Base-by-base conservation (phyloP, 1,140 invertebrate species). In the Agraylea sexmaculata region DNA sequence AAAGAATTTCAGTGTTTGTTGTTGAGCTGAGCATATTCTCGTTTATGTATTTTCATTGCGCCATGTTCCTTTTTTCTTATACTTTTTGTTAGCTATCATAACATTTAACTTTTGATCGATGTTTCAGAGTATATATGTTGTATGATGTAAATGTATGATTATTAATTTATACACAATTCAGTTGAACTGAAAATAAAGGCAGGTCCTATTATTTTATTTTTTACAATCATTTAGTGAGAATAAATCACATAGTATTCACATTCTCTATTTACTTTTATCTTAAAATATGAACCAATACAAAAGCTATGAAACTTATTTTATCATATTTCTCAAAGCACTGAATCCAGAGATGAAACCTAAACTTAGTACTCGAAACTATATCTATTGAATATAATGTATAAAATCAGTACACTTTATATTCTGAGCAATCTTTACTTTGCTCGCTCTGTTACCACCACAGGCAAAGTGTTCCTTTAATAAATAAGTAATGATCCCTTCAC, bases 141-240 rank as follows among this genome's bases (percentile, higher is more conserved):
- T n/a, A n/a, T n/a, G n/a, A n/a, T n/a, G n/a, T n/a, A n/a, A n/a
- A 31, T 29, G 23, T 35, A 35, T 35, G 34, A 25, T 23, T 40
- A 22, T 41, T 25, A 11, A 33, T 40, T 27, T 15, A 28, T 21
- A 28, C 31, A 15, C 45, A 45, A 45, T 49, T 49, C 47, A 49
- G 47, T 49, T 49, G 47, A 49, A 38, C 47, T 49, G 47, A 49
- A n/a, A 49, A 49, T 28, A 37, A 43, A 49, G 47, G 47, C 47
- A 37, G 47, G 47, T 48, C 47, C 47, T 49, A 18, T 49, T 42
- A 37, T 43, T 45, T 49, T 44, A 38, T 36, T 48, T 19, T 15
- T 41, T n/a, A n/a, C n/a, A n/a, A n/a, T n/a, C n/a, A n/a, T n/a
- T n/a, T n/a, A n/a, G n/a, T n/a, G n/a, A n/a, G n/a, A n/a, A n/a